Conservation (phyloP, 2,888 invertebrate genomes). For the Urechis unicinctus region DNA sequence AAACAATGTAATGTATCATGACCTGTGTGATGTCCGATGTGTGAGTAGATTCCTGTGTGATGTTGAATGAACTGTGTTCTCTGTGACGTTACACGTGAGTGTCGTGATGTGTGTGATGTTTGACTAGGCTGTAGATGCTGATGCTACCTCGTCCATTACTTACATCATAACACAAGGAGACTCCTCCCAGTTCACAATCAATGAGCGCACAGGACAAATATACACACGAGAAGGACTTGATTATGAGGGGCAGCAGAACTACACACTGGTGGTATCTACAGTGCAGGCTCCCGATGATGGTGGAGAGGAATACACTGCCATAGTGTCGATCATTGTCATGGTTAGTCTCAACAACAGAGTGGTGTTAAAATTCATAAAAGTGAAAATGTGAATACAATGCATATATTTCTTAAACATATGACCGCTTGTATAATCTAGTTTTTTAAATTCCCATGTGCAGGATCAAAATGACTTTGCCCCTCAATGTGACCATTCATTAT, state of each 20-base stretch:
- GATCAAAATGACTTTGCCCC: slow-evolving; percentile 38
- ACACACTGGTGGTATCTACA: slow-evolving; percentile 33
- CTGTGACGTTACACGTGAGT: no score
- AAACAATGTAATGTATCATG: no score
- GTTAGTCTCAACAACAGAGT: slow-evolving; percentile 25
- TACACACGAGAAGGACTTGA: slow-evolving; percentile 25
- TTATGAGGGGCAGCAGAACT: slow-evolving; percentile 27
- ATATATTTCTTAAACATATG: no score
- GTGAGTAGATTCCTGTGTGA: no score
- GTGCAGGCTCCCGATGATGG: slow-evolving; percentile 27
- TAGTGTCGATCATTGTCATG: slow-evolving; percentile 30
- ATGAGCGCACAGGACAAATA: slow-evolving; percentile 25
- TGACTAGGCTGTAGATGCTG: slow-evolving; percentile 19
- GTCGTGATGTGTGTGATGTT: no score
- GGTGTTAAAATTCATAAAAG: no score
- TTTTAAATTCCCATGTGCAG: slow-evolving; percentile 16
- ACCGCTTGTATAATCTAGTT: background rate
- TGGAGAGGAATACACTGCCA: slow-evolving; percentile 24
- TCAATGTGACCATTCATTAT: slow-evolving; percentile 17
- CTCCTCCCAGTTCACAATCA: slow-evolving; percentile 26
- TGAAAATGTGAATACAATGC: no score
- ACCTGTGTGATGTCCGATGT: no score
- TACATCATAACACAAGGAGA: slow-evolving; percentile 20
- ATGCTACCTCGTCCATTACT: slow-evolving; percentile 12
- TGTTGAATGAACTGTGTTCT: no score